phyloP scores from a whole-genome alignment of 2,797 vertebrate species.

The Yasuhikotakia modesta region DNA sequence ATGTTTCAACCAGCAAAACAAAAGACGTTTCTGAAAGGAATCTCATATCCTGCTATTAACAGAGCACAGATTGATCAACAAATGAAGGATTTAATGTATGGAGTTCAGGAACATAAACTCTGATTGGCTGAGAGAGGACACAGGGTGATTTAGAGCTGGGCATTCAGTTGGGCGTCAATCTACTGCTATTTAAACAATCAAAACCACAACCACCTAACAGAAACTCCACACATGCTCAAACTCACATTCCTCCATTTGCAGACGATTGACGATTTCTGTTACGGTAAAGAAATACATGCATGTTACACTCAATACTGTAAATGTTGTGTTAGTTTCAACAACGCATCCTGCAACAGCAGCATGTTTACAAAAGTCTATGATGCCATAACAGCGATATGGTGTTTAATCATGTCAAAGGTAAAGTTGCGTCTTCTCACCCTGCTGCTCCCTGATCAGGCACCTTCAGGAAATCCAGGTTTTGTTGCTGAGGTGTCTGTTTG shows the following conservation, averaged over 20 bases:
- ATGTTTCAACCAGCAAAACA: too few species aligned
- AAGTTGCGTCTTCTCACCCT: conserved; percentile 81
- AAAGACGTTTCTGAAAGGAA: too few species aligned
- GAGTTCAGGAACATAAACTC: too few species aligned
- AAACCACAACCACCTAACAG: conserved; percentile 63
- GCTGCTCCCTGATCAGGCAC: conserved; percentile 96
- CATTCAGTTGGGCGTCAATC: conserved; percentile 35
- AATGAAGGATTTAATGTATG: too few species aligned
- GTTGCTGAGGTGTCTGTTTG: conserved; percentile 74
- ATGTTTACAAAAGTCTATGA: background rate
- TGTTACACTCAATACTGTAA: conserved; percentile 60
- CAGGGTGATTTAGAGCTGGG: conserved; percentile 39
- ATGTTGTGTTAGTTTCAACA: background rate
- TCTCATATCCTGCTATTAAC: background rate
- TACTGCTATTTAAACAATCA: conserved; percentile 56
- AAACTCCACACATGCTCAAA: conserved; percentile 68
- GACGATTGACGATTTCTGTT: conserved; percentile 73
- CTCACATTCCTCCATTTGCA: conserved; percentile 83
- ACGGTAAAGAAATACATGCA: conserved; percentile 80
- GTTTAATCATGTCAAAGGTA: conserved; percentile 2
- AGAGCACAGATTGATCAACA: background rate
- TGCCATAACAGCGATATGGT: background rate
- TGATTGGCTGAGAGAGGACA: background rate
- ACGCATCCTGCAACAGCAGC: conserved; percentile 3
- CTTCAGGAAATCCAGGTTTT: conserved; percentile 89